Conservation (phyloP, 2,113 vertebrate species). For the Myiopsitta monachus region DNA sequence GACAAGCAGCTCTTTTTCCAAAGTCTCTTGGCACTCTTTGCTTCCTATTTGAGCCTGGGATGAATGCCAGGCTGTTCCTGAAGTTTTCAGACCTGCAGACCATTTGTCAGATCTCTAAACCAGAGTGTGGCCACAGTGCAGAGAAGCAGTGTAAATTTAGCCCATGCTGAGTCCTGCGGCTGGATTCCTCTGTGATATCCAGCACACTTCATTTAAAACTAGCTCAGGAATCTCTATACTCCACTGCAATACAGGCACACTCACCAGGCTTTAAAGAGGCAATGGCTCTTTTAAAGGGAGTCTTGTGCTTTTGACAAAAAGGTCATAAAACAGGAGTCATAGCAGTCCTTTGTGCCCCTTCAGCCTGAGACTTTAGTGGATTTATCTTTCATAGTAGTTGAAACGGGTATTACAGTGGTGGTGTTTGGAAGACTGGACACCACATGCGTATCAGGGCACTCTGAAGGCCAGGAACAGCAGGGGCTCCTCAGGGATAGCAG, state of each 20-base stretch:
- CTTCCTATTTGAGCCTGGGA: conserved; percentile 25
- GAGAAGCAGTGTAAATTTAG: conserved; percentile 24
- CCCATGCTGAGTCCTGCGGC: background rate
- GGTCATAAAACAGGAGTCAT: background rate
- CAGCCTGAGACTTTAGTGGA: background rate
- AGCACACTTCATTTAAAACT: background rate
- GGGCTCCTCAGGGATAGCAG: too few relatives aligned
- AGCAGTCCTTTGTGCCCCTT: background rate
- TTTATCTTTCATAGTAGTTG: background rate
- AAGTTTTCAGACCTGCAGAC: conserved; percentile 6
- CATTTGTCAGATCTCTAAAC: conserved; percentile 28
- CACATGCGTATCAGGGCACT: background rate
- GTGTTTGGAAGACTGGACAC: background rate
- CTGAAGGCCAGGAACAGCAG: background rate
- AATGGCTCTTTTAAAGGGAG: background rate
- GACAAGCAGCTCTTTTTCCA: background rate
- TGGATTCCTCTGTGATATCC: background rate
- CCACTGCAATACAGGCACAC: background rate
- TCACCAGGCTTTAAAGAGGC: background rate
- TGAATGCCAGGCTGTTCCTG: conserved; percentile 23
- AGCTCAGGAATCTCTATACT: background rate
- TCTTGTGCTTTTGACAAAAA: background rate
- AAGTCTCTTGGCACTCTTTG: background rate
- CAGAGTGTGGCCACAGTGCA: background rate
- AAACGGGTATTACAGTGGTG: background rate